Evolutionary conservation across 1,140 invertebrate genomes (phyloP), one percentile per base, ranked within the genome.

Genomic region (Bombus affinis): DNA sequence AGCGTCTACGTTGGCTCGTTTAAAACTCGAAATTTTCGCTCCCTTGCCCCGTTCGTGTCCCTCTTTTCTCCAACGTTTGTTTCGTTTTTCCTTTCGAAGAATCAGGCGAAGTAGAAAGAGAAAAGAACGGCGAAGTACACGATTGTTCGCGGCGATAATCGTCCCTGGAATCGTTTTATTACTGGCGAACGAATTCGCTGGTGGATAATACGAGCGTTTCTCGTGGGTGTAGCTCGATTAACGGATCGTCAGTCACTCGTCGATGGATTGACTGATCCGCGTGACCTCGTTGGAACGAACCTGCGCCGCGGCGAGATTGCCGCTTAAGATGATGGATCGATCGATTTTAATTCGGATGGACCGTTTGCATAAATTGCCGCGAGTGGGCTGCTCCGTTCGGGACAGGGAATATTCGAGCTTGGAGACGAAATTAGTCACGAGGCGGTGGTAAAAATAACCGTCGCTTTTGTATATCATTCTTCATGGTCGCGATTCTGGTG

Each of bases 271-370:
- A 85, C 78, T 25, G 76, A 80, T 72, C 75, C 66, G 66, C 25
- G 42, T 78, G 82, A 71, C 75, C 66, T 22, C 65, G 68, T 79
- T 62, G 37, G 66, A 3, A 66, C 65, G 65, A 66, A 66, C 13
- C n/a, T 32, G 62, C 62, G 4, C 13, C 10, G 62, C 62, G 4
- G 37, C 32, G 66, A 59, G 42, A 84, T 85, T 68, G 75, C 39
- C 83, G 77, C 53, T 80, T 80, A 37, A 72, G 53, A 80, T 85
- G 83, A 85, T 80, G 76, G 83, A 85, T 85, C 42, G 82, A 13
- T 57, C 74, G 83, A 39, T 80, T 85, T 85, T 85, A 80, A 73
- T 80, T 80, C 73, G 73, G 13, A 65, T 4, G 37, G 28, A 18
- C 25, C 62, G 74, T 66, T 76, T 66, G 72, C 81, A 76, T 83